Base-by-base conservation (phyloP, 1,140 invertebrate species). In the Carcinoscorpius rotundicauda region DNA sequence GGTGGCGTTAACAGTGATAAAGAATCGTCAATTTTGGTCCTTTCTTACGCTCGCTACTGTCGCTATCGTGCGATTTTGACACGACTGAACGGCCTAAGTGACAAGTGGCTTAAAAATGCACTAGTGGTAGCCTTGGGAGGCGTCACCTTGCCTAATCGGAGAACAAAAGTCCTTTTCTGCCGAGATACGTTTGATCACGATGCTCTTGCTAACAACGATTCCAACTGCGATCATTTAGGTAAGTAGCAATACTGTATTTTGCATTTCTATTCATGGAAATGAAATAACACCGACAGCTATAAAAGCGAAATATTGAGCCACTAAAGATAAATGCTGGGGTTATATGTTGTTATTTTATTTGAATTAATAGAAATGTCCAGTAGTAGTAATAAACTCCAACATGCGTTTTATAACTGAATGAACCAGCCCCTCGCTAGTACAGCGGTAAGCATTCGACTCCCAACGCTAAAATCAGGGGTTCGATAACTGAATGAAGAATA, bases 101-200 rank as follows among this genome's bases (percentile, higher is more conserved):
- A 86, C 65, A 68, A 73, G 52, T 91, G 87, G 85, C 76, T 93
- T 55, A 81, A 83, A 64, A 83, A 86, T 72, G 82, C 85, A 0
- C 75, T 91, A 29, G 86, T 92, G 0, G 82, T 85, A 4, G 89
- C 89, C 2, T 77, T 93, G 2, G 90, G 91, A 0, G 91, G 90
- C 3, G 87, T 92, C 6, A 55, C 53, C 6, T 64, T 85, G 0
- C 83, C 83, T 3, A 66, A 50, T 4, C 82, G 81, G 56, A 86
- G 89, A 67, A 87, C 86, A 11, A 77, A 85, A 67, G 84, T 96
- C n/a, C 81, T 95, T 66, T 96, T 93, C 75, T 93, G 91, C 75
- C 85, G 85, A 75, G 90, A 95, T 68, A 89, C 87, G 0, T 93
- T 94, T 76, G 91, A 94, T 68, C 91, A 92, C 75, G 88, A 90